Base-by-base conservation (phyloP, 2,888 invertebrate genomes). In the Congeria kusceri region DNA sequence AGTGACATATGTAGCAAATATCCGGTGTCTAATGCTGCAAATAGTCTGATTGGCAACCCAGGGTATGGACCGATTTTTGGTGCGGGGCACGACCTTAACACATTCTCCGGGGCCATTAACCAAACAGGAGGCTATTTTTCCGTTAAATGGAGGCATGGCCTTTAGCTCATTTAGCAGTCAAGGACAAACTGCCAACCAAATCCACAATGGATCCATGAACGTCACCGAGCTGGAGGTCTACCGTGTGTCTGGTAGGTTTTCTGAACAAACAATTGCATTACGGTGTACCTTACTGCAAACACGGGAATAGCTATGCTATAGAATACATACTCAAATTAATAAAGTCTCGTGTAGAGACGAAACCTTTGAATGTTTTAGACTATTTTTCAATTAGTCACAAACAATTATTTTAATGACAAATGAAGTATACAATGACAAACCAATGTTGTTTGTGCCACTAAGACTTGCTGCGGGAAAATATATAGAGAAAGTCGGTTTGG, bases 191-290 rank as follows among this genome's bases (percentile, higher is more conserved):
- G 13, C 62, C 0, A 65, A 71, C 47, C 59, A 76, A 23, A 66
- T 75, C 3, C 77, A 69, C 32, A 83, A 83, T 27, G 69, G 65
- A 13, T 49, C 47, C n/a, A 61, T 75, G 49, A 59, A 61, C 7
- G 72, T 83, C 3, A 74, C 65, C 11, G 80, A 83, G 27, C 58
- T 83, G 18, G 77, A 80, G 25, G 80, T 83, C 1, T 83, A 83
- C 56, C 53, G 53, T 3, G 71, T 83, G 5, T 47, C 62, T 20
- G 79, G 83, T 83, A n/a, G n/a, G n/a, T n/a, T n/a, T n/a, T n/a
- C n/a, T n/a, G n/a, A n/a, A n/a, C n/a, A n/a, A n/a, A 64, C 44
- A 39, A 39, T 4, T 39, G 15, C 39, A 11, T 39, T 39, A 39
- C 61, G 39, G 32, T 32, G 9, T 7, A 9, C 32, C 4, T 7